Percentiles rank a stretch among this genome's conserved stretches.
These are phyloP conservation scores for Acleris literana DNA, from an alignment of 2,888 invertebrate genomes.

Conservation along the genomic window DNA sequence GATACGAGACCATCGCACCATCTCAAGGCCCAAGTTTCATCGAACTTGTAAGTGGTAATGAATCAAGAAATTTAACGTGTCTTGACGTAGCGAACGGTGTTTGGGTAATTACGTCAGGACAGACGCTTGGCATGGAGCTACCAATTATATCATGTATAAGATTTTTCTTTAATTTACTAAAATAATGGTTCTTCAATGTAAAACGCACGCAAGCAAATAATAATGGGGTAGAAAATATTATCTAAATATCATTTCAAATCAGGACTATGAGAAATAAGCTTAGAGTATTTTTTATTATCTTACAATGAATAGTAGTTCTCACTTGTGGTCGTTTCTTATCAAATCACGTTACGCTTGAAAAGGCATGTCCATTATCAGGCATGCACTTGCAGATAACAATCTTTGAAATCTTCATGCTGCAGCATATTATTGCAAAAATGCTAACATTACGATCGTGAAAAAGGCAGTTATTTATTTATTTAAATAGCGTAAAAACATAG, in stretches of 20 bases:
- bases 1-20: conserved; percentile 32
- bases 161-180: no score
- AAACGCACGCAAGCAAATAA: no score
- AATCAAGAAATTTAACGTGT: conserved; percentile 21
- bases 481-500: no score
- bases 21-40: conserved; percentile 33
- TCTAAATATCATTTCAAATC: no score
- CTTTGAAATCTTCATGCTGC: conserved; percentile 5
- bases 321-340: no score
- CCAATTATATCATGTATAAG: no score
- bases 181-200: no score
- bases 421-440: background rate
- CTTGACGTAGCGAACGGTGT: conserved; percentile 25
- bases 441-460: background rate
- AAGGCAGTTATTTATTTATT: background rate
- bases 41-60: conserved; percentile 27
- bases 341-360: no score
- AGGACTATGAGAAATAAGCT: no score
- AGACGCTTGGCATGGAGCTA: background rate
- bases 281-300: no score
- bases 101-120: conserved; percentile 19
- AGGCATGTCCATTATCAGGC: conserved; percentile 5
- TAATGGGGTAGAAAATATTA: no score
- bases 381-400: conserved; percentile 1
- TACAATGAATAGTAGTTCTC: no score